Conservation (phyloP, 2,797 vertebrate species). For the Nothura maculosa region DNA sequence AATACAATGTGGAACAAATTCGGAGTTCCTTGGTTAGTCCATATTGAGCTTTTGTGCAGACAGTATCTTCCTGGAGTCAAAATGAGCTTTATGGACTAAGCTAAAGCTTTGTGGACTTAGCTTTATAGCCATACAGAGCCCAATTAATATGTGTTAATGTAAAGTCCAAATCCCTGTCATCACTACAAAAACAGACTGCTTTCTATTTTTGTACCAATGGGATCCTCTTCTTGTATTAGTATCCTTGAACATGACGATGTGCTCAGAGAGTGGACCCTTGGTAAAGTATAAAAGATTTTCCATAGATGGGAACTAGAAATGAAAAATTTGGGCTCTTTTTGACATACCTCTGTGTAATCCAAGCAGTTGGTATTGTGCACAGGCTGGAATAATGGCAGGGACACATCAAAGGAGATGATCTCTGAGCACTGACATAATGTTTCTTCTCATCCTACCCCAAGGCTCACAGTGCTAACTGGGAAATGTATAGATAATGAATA, state of each 20-base stretch:
- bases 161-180: background rate
- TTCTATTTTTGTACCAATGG: background rate
- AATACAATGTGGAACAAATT: background rate
- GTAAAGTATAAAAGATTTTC: background rate
- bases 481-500: background rate
- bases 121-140: background rate
- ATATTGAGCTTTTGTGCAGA: background rate
- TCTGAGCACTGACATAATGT: background rate
- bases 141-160: background rate
- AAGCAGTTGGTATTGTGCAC: background rate
- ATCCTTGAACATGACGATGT: background rate
- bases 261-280: background rate
- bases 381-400: background rate
- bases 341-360: background rate
- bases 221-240: background rate
- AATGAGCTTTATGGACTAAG: background rate
- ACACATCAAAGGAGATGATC: fast-evolving
- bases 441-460: background rate
- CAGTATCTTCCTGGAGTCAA: background rate
- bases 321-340: background rate
- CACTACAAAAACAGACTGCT: background rate
- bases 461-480: background rate
- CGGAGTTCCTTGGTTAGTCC: background rate
- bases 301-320: background rate
- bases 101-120: background rate